These are phyloP conservation scores for Darwinula stevensoni DNA, from an alignment of 2,888 invertebrate species.

Conservation along the genomic window DNA sequence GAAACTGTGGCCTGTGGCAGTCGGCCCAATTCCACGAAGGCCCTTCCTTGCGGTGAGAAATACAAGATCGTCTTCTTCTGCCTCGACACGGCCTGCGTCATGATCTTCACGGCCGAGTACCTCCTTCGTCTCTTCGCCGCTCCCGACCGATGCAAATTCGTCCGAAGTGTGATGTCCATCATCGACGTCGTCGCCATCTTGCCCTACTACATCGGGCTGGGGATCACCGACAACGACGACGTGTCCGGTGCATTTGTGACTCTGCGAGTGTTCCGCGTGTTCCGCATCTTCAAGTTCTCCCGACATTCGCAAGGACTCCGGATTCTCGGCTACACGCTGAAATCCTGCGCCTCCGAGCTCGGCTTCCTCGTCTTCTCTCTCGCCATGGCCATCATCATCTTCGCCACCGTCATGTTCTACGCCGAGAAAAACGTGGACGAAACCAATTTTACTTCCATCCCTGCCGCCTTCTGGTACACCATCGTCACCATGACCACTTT, in stretches of 20 bases:
- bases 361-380: slow-evolving; percentile 97
- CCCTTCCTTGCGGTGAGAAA: slow-evolving; percentile 79
- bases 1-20: slow-evolving; percentile 86
- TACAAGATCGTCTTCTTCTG: slow-evolving; percentile 98
- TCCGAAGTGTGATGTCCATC: slow-evolving; percentile 92
- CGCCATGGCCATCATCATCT: slow-evolving; percentile 99
- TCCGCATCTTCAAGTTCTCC: slow-evolving; percentile 99
- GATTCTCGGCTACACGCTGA: slow-evolving; percentile 94
- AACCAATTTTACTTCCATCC: slow-evolving; percentile 96
- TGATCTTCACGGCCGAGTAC: slow-evolving; percentile 99
- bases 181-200: slow-evolving; percentile 98
- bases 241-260: slow-evolving; percentile 98
- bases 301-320: slow-evolving; percentile 94
- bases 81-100: slow-evolving; percentile 96
- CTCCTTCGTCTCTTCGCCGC: slow-evolving; percentile 61
- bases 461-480: slow-evolving; percentile 99
- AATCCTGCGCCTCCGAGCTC: slow-evolving; percentile 93
- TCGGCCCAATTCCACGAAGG: slow-evolving; percentile 23
- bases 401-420: slow-evolving; percentile 99
- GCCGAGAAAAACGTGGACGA: slow-evolving; percentile 94
- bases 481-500: slow-evolving; percentile 99
- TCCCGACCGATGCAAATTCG: slow-evolving; percentile 91
- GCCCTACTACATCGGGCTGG: slow-evolving; percentile 94
- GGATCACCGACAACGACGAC: slow-evolving; percentile 91
- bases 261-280: slow-evolving; percentile 90